Evolutionary conservation across 2,797 vertebrate genomes (phyloP), one percentile per base, ranked within the genome.

Genomic region (Siniperca scherzeri): DNA sequence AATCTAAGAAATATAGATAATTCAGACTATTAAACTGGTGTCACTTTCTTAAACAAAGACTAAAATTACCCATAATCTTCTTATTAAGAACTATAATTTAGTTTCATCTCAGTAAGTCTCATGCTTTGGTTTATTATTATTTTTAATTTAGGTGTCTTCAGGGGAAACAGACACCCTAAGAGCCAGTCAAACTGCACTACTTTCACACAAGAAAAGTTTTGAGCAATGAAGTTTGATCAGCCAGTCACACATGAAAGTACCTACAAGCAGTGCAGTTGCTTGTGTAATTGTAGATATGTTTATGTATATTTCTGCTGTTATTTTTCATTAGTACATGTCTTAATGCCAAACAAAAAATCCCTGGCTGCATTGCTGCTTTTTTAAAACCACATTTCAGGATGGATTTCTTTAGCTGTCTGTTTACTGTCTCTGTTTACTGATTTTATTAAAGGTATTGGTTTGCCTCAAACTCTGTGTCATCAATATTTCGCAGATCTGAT

Each of bases 371-470:
- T 16, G 66, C 66, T 74, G 74, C 61, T 73, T 82, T 77, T 72
- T 74, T 0, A 27, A 83, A 80, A 88, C 83, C 78, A 62, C 56
- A 89, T 91, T 89, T 87, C 71, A 81, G 74, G 76, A 60, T 87
- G 86, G 78, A 85, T 87, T 88, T 84, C 76, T 87, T 64, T 65
- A 78, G 33, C 86, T 68, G 80, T 80, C 86, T 92, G 89, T 92
- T 88, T 88, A 82, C 85, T 86, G 77, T 88, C 84, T 71, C 80
- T 73, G 69, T 59, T 66, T 4, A 14, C 60, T 85, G 84, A 91
- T 93, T 42, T 16, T 66, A 90, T 93, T 89, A 89, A 79, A 88
- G 78, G 74, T 86, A 86, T 91, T 89, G 87, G 83, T 88, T 87
- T 79, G 70, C 77, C 78, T 89, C 82, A 83, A 84, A 88, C 84